Base-by-base conservation (phyloP, 2,888 invertebrate genomes). In the Neocrepidodera transversa region DNA sequence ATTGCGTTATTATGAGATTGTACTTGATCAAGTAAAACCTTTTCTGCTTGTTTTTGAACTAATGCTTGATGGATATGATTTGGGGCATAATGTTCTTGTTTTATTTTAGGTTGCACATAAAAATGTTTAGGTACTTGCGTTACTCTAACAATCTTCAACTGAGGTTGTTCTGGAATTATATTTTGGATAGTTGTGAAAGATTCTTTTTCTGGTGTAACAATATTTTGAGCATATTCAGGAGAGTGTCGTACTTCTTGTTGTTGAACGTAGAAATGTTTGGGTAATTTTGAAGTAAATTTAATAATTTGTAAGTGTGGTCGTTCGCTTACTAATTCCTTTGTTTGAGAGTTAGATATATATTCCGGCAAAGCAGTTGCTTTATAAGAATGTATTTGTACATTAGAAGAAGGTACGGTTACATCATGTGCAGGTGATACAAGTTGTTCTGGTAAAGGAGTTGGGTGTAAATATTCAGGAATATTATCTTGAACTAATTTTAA, bases 41-140 rank as follows among this genome's bases (percentile, higher is more conserved):
- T 53, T 36, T 63, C 60, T 2, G 65, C 63, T 42, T 67, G 65
- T 23, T 50, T 8, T 7, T 58, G 60, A 10, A 54, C 57, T 5
- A 40, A 35, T 10, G 49, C 50, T 45, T 65, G 62, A 28, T 68
- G 62, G 17, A 62, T 50, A 48, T 67, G 67, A 23, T 53, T 64
- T 3, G 70, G 68, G 2, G 68, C 66, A 53, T 69, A 68, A 35
- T 59, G 50, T 16, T 64, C 56, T n/a, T 20, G 43, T 6, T 6
- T 7, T 2, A 43, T 45, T n/a, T 40, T 6, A 2, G 40, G 40
- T 10, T 40, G 16, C 6, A 30, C 8, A 30, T 30, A 30, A 10
- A 30, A 6, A 10, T n/a, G 30, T 30, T 30, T 30, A 13, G 17
- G 30, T n/a, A 10, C n/a, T 14, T 47, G 47, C 8, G 47, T 47